phyloP scores from a whole-genome alignment of 2,113 vertebrate species.

The Kryptolebias marmoratus region DNA sequence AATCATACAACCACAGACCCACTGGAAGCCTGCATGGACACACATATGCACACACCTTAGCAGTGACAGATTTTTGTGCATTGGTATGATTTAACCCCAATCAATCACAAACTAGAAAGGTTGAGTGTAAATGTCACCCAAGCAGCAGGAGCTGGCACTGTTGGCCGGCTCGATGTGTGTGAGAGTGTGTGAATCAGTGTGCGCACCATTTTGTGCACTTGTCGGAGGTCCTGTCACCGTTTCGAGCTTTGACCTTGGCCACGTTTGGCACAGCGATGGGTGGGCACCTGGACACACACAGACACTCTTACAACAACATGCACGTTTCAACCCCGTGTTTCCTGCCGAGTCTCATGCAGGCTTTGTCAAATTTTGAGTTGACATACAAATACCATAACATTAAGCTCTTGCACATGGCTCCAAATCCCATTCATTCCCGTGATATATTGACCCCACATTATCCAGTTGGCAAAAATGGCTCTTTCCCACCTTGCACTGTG shows the following conservation, averaged over 20 bases:
- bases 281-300: conserved; percentile 66
- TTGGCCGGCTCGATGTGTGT: conserved; percentile 47
- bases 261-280: conserved; percentile 54
- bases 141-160: conserved; percentile 75
- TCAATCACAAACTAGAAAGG: conserved; percentile 74
- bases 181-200: conserved; percentile 42
- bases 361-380: conserved; percentile 69
- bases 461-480: conserved; percentile 65
- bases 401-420: conserved; percentile 77
- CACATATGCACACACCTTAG: conserved; percentile 38
- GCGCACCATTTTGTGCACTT: conserved; percentile 49
- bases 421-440: conserved; percentile 76
- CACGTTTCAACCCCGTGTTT: conserved; percentile 30
- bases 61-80: conserved; percentile 70
- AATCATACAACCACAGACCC: not conserved
- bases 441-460: conserved; percentile 73
- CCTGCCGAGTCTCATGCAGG: conserved; percentile 50
- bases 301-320: conserved; percentile 22
- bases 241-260: conserved; percentile 67
- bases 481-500: conserved; percentile 54
- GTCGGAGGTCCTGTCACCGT: conserved; percentile 61
- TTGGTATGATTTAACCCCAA: conserved; percentile 75
- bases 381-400: conserved; percentile 72
- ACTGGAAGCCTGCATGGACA: conserved; percentile 17
- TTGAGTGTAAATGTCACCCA: conserved; percentile 75